Evolutionary conservation across 2,797 vertebrate genomes (phyloP).

Genomic region (Toxotes lorentzi): DNA sequence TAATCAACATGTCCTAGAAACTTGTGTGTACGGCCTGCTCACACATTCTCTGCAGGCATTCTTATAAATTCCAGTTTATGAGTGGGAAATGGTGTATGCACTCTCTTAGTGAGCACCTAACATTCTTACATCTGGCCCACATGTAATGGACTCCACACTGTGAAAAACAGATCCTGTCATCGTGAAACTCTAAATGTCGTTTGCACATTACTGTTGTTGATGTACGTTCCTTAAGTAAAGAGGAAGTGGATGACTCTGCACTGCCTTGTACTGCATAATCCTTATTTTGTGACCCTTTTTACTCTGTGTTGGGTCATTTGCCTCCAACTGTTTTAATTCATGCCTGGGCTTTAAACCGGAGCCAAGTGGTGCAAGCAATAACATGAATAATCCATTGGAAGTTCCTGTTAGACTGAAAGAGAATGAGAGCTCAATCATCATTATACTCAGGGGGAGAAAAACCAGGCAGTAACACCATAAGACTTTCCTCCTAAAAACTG

Average conservation of each 20-base stretch:
- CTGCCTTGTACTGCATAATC: conserved; percentile 40
- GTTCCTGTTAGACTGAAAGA: conserved; percentile 66
- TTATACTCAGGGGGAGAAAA: conserved; percentile 55
- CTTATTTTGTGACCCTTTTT: conserved; percentile 58
- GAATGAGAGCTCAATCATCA: conserved; percentile 68
- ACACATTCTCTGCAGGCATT: not conserved
- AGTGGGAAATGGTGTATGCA: not conserved
- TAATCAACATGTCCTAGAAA: not conserved
- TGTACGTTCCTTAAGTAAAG: conserved; percentile 14
- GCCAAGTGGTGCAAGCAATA: conserved; percentile 71
- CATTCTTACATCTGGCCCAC: conserved; percentile 6
- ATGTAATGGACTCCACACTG: not conserved
- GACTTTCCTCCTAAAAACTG: conserved; percentile 52
- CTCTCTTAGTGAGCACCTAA: not conserved
- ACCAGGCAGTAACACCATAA: conserved; percentile 54
- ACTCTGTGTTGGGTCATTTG: conserved; percentile 58
- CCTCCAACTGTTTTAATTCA: conserved; percentile 70
- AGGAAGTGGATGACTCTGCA: conserved; percentile 40
- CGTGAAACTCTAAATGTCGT: conserved; percentile 17
- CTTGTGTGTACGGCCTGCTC: not conserved
- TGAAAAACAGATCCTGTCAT: conserved; percentile 16
- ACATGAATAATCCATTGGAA: conserved; percentile 83
- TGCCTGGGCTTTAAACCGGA: conserved; percentile 64
- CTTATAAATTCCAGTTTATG: not conserved
- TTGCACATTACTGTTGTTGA: conserved; percentile 5